phyloP scores from a whole-genome alignment of 1,140 invertebrate species.

The Centruroides sculpturatus region DNA sequence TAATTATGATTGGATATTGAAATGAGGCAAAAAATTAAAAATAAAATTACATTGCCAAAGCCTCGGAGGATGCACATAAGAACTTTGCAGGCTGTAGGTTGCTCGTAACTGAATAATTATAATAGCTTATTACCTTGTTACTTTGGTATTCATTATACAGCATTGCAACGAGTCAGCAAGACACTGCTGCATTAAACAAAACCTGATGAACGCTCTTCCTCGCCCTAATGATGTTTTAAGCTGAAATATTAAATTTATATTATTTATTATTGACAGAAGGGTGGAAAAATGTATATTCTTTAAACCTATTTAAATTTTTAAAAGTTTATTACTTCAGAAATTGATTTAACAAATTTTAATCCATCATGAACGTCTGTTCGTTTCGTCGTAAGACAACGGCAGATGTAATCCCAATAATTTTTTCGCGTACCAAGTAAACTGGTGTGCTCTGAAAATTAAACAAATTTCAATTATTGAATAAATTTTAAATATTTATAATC shows the following conservation, averaged over 20 bases:
- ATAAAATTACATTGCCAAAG: too few relatives aligned
- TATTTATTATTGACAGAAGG: not conserved
- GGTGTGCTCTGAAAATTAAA: constrained; percentile 16
- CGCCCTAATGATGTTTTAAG: constrained; percentile 30
- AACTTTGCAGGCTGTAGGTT: too few relatives aligned
- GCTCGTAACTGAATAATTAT: too few relatives aligned
- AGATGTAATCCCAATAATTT: constrained; percentile 34
- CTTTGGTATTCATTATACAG: constrained; percentile 26
- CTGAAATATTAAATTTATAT: constrained; percentile 20
- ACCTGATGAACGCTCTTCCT: constrained; percentile 32
- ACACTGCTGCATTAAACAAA: constrained; percentile 32
- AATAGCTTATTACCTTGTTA: constrained; percentile 23
- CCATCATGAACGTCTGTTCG: constrained; percentile 29
- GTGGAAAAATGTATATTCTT: not conserved
- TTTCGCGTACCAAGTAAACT: constrained; percentile 29
- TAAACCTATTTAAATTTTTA: not conserved
- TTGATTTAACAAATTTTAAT: constrained; percentile 31
- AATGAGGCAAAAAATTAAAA: too few relatives aligned
- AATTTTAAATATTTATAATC: too few relatives aligned
- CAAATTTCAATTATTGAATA: constrained; percentile 6
- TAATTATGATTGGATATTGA: too few relatives aligned
- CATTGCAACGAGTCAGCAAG: constrained; percentile 33
- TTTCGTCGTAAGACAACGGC: constrained; percentile 23
- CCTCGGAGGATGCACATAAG: too few relatives aligned
- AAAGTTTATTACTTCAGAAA: constrained; percentile 26